Percentiles rank a stretch among this genome's conserved stretches.
These are phyloP conservation scores for Cotesia chilonis DNA, from an alignment of 1,140 invertebrate genomes.

Conservation along the genomic window DNA sequence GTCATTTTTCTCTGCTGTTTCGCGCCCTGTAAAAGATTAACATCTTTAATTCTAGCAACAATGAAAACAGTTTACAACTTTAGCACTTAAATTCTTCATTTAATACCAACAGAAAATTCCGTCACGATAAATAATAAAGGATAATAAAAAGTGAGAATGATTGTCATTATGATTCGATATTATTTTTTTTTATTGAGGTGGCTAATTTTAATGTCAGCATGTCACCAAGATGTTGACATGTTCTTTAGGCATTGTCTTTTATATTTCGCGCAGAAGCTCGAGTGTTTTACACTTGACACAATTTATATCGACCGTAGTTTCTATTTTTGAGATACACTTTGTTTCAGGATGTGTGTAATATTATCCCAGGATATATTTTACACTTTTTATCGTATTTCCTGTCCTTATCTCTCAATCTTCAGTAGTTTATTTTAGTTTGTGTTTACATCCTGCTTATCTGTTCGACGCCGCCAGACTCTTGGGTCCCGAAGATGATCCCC, in stretches of 20 bases:
- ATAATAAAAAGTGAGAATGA: too few species aligned
- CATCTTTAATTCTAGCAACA: too few species aligned
- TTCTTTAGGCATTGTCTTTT: conserved; percentile 41
- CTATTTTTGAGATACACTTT: conserved; percentile 54
- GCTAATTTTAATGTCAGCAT: conserved; percentile 10
- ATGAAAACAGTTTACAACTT: too few species aligned
- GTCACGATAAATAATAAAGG: too few species aligned
- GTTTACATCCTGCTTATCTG: too few species aligned
- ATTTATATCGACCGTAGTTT: conserved; percentile 61
- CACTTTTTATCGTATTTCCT: neutral
- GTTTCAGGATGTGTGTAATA: conserved; percentile 10
- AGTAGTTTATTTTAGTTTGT: neutral
- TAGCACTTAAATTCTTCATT: too few species aligned
- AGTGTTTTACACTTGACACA: conserved; percentile 56
- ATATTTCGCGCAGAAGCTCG: conserved; percentile 43
- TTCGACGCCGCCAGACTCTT: too few species aligned
- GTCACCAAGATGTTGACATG: conserved; percentile 12
- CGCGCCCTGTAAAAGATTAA: too few species aligned
- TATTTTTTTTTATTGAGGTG: neutral
- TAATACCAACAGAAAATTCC: too few species aligned
- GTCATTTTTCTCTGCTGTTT: too few species aligned
- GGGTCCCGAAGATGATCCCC: too few species aligned
- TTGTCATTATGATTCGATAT: too few species aligned
- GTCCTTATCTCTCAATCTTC: neutral
- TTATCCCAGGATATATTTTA: neutral